A percentile compares a stretch with the other conserved stretches of the same genome.
Conservation (phyloP, 2,113 vertebrate species). For the Erythrolamprus reginae region DNA sequence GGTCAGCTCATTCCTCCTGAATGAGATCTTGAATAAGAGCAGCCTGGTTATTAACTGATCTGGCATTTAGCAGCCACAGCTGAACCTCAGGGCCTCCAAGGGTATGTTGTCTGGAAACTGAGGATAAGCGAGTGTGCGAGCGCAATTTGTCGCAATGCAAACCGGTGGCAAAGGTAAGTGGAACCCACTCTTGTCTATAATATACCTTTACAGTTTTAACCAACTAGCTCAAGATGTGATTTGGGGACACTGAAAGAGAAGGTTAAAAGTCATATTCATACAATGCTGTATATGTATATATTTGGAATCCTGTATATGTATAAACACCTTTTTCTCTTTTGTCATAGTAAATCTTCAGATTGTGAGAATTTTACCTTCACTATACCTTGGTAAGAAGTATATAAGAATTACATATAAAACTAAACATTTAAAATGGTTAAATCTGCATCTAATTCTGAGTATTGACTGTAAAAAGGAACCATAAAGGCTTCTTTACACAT, state of each 20-base stretch:
- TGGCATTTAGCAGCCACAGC: not conserved
- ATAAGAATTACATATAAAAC: too few relatives aligned
- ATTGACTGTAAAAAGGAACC: not conserved
- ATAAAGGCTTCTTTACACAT: not conserved
- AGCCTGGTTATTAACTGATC: not conserved
- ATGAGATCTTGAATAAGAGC: not conserved
- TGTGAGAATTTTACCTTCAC: conserved; percentile 3
- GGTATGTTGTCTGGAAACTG: not conserved
- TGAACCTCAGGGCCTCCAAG: not conserved
- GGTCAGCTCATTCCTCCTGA: not conserved
- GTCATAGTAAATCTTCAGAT: not conserved
- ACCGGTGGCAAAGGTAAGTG: too few relatives aligned
- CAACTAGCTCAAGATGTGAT: not conserved
- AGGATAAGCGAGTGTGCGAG: too few relatives aligned
- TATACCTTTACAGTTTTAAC: not conserved
- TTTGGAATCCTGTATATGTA: too few relatives aligned
- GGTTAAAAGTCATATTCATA: not conserved
- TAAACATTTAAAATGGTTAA: not conserved
- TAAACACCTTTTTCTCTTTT: not conserved
- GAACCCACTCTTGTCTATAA: not conserved
- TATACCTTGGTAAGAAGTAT: not conserved
- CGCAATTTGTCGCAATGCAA: too few relatives aligned
- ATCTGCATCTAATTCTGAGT: not conserved
- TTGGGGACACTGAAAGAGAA: not conserved
- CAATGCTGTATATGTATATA: not conserved